Evolutionary conservation across 2,113 vertebrate species (phyloP).

Genomic region (Struthidea cinerea): DNA sequence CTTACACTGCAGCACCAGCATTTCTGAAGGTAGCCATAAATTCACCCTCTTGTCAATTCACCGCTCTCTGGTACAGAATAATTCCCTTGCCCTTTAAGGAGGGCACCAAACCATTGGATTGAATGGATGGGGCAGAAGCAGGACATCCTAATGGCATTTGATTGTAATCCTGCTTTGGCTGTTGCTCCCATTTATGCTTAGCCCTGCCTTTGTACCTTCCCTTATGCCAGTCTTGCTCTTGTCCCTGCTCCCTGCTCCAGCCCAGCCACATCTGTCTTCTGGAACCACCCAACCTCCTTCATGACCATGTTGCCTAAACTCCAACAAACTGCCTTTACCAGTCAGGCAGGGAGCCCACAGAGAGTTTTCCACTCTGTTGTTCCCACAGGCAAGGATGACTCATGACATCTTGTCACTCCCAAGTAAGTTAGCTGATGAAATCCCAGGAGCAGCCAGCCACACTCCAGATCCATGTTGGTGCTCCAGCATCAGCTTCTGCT

Average conservation of each 20-base stretch:
- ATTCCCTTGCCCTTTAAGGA: neutral
- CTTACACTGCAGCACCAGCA: neutral
- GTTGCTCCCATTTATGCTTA: neutral
- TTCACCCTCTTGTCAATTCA: neutral
- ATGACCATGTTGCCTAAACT: neutral
- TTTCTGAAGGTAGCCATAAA: neutral
- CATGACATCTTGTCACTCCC: neutral
- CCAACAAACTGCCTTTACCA: neutral
- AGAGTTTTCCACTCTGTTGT: neutral
- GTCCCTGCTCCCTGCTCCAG: neutral
- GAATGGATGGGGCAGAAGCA: neutral
- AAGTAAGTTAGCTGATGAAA: neutral
- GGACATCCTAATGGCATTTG: neutral
- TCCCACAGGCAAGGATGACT: neutral
- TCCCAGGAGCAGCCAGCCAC: neutral
- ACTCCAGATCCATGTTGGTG: neutral
- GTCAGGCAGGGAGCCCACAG: neutral
- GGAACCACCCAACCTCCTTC: neutral
- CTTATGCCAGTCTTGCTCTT: neutral
- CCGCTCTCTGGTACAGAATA: neutral
- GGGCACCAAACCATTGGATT: neutral
- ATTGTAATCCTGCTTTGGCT: neutral
- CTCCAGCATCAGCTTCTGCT: neutral
- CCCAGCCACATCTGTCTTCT: neutral
- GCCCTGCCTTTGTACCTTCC: neutral